Percentiles rank a stretch among this genome's conserved stretches.
Evolutionary conservation across 2,888 invertebrate genomes (phyloP).

Genomic region (Autographa pulchrina): DNA sequence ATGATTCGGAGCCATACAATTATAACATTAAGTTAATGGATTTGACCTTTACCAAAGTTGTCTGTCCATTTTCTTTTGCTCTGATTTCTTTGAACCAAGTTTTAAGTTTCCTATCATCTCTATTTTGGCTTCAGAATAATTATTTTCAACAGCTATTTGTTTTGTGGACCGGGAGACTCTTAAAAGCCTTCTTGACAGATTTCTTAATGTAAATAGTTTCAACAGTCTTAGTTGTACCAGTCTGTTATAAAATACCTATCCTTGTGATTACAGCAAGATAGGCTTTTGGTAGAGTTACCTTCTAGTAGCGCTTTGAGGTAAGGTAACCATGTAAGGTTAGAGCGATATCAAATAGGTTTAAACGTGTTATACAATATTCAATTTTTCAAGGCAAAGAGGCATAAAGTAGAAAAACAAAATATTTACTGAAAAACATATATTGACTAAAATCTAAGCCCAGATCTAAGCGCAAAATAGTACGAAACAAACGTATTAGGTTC

Average conservation of each 20-base stretch:
- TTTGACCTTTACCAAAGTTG: conserved; percentile 12
- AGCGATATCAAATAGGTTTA: neutral
- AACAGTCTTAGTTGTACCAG: neutral
- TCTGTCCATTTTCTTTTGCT: neutral
- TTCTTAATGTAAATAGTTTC: neutral
- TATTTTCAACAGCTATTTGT: neutral
- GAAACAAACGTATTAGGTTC: conserved; percentile 15
- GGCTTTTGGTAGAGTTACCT: neutral
- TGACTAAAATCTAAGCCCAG: neutral
- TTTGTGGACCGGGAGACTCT: too few relatives aligned
- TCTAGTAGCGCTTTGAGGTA: neutral
- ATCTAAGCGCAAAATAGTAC: neutral
- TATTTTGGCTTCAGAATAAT: neutral
- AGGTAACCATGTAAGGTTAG: neutral
- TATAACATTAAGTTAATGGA: conserved; percentile 12
- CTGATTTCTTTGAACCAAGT: neutral
- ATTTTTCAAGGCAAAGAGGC: too few relatives aligned
- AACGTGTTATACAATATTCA: too few relatives aligned
- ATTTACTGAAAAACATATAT: neutral
- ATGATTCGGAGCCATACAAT: conserved; percentile 11
- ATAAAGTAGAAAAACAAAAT: too few relatives aligned
- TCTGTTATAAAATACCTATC: too few relatives aligned
- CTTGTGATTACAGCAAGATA: neutral
- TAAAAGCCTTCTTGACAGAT: neutral
- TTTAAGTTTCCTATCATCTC: neutral